phyloP scores from a whole-genome alignment of 2,888 invertebrate species.

The Odontothrips loti region DNA sequence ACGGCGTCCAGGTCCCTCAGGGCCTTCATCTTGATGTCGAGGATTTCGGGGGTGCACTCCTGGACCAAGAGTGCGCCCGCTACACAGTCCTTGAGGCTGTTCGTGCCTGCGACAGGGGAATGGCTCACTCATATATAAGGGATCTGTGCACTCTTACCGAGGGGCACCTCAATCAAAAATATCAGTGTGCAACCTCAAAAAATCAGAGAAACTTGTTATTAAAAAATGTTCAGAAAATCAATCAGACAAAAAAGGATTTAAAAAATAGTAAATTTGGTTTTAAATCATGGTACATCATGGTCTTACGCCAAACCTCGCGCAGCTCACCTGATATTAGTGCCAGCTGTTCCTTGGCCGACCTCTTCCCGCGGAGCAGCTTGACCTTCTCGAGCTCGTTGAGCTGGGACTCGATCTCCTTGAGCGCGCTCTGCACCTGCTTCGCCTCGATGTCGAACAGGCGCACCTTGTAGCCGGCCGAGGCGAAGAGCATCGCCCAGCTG shows the following conservation, averaged over 20 bases:
- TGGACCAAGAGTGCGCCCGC: slow-evolving; percentile 77
- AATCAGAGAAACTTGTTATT: no score
- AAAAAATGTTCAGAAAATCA: no score
- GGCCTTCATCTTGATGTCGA: slow-evolving; percentile 77
- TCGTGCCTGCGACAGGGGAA: slow-evolving; percentile 53
- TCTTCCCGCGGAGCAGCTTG: slow-evolving; percentile 69
- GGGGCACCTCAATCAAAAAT: no score
- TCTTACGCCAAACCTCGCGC: no score
- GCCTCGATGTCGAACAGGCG: slow-evolving; percentile 77
- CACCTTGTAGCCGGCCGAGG: slow-evolving; percentile 85
- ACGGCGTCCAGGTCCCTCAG: slow-evolving; percentile 73
- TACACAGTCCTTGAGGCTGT: slow-evolving; percentile 64
- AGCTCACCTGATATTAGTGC: slow-evolving; percentile 69
- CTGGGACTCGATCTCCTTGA: slow-evolving; percentile 69
- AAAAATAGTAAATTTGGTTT: not conserved
- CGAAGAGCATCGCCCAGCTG: slow-evolving; percentile 97
- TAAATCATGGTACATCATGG: not conserved
- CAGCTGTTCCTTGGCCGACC: slow-evolving; percentile 71
- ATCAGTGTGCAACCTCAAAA: no score
- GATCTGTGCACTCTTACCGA: no score
- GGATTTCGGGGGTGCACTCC: slow-evolving; percentile 89
- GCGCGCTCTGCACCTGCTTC: slow-evolving; percentile 67
- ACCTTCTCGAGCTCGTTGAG: slow-evolving; percentile 64
- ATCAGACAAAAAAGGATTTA: no score
- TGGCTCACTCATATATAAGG: no score